phyloP scores from a whole-genome alignment of 2,888 invertebrate genomes.

The Mantis religiosa region DNA sequence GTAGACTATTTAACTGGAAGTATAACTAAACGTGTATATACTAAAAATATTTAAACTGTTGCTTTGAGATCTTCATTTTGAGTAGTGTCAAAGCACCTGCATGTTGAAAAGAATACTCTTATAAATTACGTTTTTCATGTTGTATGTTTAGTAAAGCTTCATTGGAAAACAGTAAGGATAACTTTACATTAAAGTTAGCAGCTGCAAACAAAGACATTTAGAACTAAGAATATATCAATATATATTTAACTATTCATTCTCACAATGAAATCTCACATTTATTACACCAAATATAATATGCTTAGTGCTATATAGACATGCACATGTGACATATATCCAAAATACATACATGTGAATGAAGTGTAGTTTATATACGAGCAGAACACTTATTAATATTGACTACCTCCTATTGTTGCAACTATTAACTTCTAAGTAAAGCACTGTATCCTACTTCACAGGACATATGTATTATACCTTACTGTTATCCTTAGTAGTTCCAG shows the following conservation, averaged over 20 bases:
- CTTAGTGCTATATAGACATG: conserved; percentile 5
- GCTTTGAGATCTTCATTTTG: neutral
- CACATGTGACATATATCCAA: neutral
- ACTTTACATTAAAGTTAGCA: conserved; percentile 18
- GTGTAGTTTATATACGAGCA: conserved; percentile 16
- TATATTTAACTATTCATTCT: conserved; percentile 14
- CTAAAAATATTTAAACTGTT: neutral
- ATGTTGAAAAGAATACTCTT: neutral
- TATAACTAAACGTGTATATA: neutral
- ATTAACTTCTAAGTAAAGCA: conserved; percentile 14
- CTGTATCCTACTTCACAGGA: neutral
- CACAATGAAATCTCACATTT: conserved; percentile 23
- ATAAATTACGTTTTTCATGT: neutral
- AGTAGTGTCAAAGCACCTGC: neutral
- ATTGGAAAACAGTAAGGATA: neutral
- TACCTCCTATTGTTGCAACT: conserved; percentile 13
- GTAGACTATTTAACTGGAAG: neutral
- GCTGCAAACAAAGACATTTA: conserved; percentile 7
- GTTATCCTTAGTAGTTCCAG: neutral
- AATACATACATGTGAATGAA: conserved; percentile 16
- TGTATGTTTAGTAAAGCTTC: neutral
- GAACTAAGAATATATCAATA: conserved; percentile 12
- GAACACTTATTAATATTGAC: conserved; percentile 21
- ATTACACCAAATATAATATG: conserved; percentile 18
- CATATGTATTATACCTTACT: neutral